These are phyloP conservation scores for Chondrilla cf. caribensis DNA, from an alignment of 37 sponge, comb jelly and placozoan genomes.

Conservation along the genomic window DNA sequence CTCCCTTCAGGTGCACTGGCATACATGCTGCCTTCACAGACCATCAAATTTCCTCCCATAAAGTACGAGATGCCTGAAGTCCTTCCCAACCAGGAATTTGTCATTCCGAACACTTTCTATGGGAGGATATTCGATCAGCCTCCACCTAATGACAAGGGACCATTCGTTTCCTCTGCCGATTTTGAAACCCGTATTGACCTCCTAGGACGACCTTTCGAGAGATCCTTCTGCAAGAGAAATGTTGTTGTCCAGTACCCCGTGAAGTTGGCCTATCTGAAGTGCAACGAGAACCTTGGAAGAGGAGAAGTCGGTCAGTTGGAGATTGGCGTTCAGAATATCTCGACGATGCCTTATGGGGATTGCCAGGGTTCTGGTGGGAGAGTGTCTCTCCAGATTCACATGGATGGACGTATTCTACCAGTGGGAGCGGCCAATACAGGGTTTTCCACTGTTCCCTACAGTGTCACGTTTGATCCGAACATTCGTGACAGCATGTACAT, in stretches of 20 bases:
- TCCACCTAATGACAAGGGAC: slow-evolving; percentile 74
- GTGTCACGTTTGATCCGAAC: slow-evolving; percentile 64
- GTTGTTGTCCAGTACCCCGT: slow-evolving; percentile 78
- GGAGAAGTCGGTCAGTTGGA: slow-evolving; percentile 68
- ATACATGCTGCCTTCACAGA: slow-evolving; percentile 54
- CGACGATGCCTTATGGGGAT: slow-evolving; percentile 64
- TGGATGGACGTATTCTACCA: slow-evolving; percentile 73
- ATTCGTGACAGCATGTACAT: slow-evolving; percentile 68
- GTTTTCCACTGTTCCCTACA: slow-evolving; percentile 43
- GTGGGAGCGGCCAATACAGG: slow-evolving; percentile 53
- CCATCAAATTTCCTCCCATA: slow-evolving; percentile 66
- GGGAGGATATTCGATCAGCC: slow-evolving; percentile 84
- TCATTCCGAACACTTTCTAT: slow-evolving; percentile 54
- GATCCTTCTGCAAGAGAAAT: slow-evolving; percentile 48
- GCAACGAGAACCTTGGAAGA: slow-evolving; percentile 58
- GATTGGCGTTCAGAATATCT: slow-evolving; percentile 75
- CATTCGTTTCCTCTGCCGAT: slow-evolving; percentile 65
- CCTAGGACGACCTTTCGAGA: slow-evolving; percentile 72
- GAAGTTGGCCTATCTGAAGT: slow-evolving; percentile 56
- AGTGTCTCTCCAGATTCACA: slow-evolving; percentile 55
- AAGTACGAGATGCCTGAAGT: slow-evolving; percentile 57
- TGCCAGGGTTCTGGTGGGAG: slow-evolving; percentile 65
- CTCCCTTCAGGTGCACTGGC: slow-evolving; percentile 55
- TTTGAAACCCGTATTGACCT: slow-evolving; percentile 63
- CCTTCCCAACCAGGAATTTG: slow-evolving; percentile 33